Percentiles rank a stretch among this genome's conserved stretches.
Conservation (phyloP, 1,140 invertebrate species). For the Pseudachorutes palmiensis region DNA sequence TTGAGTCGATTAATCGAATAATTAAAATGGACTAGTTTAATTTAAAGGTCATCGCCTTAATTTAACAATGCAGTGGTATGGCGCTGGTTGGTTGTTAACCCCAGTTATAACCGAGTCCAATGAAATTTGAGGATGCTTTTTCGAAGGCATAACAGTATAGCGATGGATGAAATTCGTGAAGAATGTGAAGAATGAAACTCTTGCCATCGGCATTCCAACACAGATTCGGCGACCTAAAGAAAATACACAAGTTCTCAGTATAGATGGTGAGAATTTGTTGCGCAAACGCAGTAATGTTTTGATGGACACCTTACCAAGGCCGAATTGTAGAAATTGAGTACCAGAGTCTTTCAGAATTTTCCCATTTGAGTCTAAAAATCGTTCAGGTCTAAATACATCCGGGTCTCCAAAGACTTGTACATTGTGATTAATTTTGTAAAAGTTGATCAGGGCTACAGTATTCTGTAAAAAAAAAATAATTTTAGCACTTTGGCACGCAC, state of each 20-base stretch:
- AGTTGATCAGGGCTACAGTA: neutral
- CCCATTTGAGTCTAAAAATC: neutral
- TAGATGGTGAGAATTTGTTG: neutral
- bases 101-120: neutral
- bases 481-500: slow-evolving; percentile 39
- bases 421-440: slow-evolving; percentile 1
- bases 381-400: neutral
- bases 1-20: neutral
- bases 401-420: neutral
- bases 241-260: neutral
- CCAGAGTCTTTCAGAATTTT: neutral
- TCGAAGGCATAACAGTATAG: neutral
- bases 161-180: neutral
- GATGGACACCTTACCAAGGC: neutral
- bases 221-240: neutral
- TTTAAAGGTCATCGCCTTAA: neutral
- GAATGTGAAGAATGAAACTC: neutral
- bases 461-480: slow-evolving; percentile 38
- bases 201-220: neutral
- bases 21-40: neutral
- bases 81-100: neutral
- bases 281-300: neutral
- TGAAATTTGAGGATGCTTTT: neutral
- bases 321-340: neutral
- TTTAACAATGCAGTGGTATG: neutral